phyloP scores from a whole-genome alignment of 2,888 invertebrate species.

The Nebria brevicollis region DNA sequence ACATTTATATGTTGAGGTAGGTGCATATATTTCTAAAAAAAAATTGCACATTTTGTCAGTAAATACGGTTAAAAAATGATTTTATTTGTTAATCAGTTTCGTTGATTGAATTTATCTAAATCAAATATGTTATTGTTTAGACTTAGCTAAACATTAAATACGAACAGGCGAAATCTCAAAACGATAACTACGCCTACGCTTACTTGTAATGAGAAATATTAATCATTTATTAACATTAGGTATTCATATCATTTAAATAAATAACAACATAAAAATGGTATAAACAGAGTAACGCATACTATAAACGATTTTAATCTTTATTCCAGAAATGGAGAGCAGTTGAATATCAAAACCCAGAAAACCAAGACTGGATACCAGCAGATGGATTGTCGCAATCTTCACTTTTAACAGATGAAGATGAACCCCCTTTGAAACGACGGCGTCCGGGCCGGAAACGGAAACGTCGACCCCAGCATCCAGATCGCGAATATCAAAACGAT shows the following conservation, averaged over 20 bases:
- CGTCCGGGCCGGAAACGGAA: conserved; percentile 70
- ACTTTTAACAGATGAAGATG: conserved; percentile 38
- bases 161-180: background rate
- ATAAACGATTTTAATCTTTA: conserved; percentile 38
- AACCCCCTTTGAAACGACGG: conserved; percentile 60
- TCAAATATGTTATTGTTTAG: background rate
- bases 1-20: too few species aligned
- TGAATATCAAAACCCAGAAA: conserved; percentile 55
- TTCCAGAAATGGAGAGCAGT: conserved; percentile 69
- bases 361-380: conserved; percentile 59
- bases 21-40: too few species aligned
- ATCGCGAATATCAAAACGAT: conserved; percentile 51
- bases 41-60: too few species aligned
- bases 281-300: background rate
- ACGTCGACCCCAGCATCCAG: conserved; percentile 66
- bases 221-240: background rate
- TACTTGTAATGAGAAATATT: background rate
- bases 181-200: background rate
- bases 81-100: too few species aligned
- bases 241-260: background rate
- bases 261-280: background rate
- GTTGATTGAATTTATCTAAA: background rate
- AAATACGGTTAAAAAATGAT: too few species aligned
- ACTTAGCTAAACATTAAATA: background rate
- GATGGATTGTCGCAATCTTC: conserved; percentile 58